phyloP scores from a whole-genome alignment of 2,113 vertebrate species.

The Pholis gunnellus region DNA sequence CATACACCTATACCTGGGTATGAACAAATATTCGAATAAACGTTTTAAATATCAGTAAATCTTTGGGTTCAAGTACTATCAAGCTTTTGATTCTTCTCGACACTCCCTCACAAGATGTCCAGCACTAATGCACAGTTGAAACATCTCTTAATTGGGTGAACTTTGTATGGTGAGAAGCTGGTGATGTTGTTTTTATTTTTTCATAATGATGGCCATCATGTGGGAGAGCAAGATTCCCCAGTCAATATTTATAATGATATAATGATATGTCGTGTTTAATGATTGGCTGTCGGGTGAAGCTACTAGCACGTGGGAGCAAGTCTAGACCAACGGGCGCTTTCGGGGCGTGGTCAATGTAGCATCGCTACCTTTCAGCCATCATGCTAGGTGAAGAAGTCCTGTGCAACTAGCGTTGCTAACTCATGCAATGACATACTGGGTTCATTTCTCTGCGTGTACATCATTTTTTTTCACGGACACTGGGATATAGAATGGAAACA shows the following conservation, averaged over 20 bases:
- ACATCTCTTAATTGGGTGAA: neutral
- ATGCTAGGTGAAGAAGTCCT: conserved; percentile 62
- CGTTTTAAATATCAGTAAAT: neutral
- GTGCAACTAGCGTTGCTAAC: conserved; percentile 53
- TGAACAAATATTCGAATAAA: too few species aligned
- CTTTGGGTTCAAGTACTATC: neutral
- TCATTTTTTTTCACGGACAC: neutral
- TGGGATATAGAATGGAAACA: conserved; percentile 53
- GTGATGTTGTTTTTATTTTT: neutral
- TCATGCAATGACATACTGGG: conserved; percentile 3
- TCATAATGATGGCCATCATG: conserved; percentile 24
- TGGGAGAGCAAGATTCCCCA: neutral
- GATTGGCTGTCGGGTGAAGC: conserved; percentile 47
- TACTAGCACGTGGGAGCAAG: conserved; percentile 36
- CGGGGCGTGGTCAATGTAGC: conserved; percentile 49
- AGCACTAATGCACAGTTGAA: neutral
- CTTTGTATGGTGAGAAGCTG: neutral
- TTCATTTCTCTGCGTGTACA: neutral
- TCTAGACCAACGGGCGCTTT: conserved; percentile 44
- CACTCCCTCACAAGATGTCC: too few species aligned
- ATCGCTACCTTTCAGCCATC: conserved; percentile 44
- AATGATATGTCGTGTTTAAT: neutral
- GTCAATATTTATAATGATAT: neutral
- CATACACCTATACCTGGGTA: too few species aligned
- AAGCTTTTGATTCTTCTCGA: too few species aligned